A percentile compares a stretch with the other conserved stretches of the same genome.
phyloP scores from a whole-genome alignment of 2,797 vertebrate genomes.

The Brachymystax lenok region DNA sequence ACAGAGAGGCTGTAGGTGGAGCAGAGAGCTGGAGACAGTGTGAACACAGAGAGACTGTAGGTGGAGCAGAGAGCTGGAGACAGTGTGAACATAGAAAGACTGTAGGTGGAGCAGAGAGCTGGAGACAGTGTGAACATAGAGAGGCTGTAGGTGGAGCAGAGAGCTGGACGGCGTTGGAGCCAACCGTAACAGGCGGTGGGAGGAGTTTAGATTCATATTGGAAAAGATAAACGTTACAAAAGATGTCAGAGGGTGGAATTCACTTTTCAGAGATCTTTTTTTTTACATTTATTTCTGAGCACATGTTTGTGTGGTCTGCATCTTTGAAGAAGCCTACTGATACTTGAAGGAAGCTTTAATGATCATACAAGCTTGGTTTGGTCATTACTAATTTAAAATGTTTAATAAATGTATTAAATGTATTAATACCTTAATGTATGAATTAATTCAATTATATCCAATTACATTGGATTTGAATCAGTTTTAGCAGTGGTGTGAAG shows the following conservation, averaged over 20 bases:
- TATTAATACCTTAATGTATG: background rate
- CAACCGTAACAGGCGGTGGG: background rate
- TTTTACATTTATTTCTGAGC: background rate
- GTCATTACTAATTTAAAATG: too few species aligned
- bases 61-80: too few species aligned
- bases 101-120: background rate
- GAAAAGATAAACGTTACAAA: background rate
- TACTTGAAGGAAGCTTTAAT: too few species aligned
- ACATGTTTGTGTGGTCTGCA: background rate
- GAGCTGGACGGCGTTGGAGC: background rate
- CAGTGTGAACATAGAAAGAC: too few species aligned
- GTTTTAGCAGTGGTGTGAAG: background rate
- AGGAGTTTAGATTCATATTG: slow-evolving; percentile 5
- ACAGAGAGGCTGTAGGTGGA: too few species aligned
- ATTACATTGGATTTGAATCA: background rate
- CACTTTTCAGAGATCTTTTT: background rate
- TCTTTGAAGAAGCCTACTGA: background rate
- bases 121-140: background rate
- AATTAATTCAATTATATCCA: background rate
- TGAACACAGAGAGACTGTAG: too few species aligned
- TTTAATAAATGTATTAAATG: too few species aligned
- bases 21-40: too few species aligned
- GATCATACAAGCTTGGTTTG: too few species aligned
- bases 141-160: background rate
- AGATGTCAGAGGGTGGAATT: background rate